phyloP scores from a whole-genome alignment of 2,113 vertebrate species.

The Toxotes jaculatrix region DNA sequence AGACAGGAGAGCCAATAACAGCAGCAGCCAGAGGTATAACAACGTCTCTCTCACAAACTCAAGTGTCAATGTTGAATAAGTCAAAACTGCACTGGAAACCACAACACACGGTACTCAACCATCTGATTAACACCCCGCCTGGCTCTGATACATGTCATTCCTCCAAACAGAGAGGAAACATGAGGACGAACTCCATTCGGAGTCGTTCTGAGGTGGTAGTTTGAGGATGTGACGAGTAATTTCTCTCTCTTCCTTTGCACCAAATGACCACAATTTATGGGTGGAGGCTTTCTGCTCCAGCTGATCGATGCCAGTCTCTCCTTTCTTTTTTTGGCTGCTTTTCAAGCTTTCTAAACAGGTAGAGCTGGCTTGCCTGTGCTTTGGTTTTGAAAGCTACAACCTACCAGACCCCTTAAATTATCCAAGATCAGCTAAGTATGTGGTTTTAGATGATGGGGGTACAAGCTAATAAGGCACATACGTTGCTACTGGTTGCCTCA shows the following conservation, averaged over 20 bases:
- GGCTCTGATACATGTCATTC: background rate
- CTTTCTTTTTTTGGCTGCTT: background rate
- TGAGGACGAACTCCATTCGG: background rate
- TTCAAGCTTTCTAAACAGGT: background rate
- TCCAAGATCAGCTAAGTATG: too few species aligned
- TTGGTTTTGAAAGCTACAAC: too few species aligned
- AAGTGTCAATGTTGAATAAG: constrained; percentile 26
- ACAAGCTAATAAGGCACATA: too few species aligned
- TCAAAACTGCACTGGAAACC: constrained; percentile 10
- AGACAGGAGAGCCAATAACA: constrained; percentile 30
- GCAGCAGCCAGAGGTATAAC: constrained; percentile 44
- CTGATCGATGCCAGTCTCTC: too few species aligned
- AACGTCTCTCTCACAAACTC: constrained; percentile 30
- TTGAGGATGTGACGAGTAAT: background rate
- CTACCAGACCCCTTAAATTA: too few species aligned
- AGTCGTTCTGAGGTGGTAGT: background rate
- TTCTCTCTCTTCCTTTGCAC: background rate
- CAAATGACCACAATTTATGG: background rate
- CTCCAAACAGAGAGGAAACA: background rate
- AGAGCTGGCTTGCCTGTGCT: background rate
- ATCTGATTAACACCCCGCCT: constrained; percentile 18
- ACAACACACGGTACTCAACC: constrained; percentile 10
- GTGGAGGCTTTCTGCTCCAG: too few species aligned
- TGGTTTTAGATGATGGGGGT: too few species aligned
- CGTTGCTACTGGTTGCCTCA: too few species aligned